Evolutionary conservation across 2,113 vertebrate species (phyloP), one percentile per base, ranked within the genome.

Genomic region (Colinus virginianus): DNA sequence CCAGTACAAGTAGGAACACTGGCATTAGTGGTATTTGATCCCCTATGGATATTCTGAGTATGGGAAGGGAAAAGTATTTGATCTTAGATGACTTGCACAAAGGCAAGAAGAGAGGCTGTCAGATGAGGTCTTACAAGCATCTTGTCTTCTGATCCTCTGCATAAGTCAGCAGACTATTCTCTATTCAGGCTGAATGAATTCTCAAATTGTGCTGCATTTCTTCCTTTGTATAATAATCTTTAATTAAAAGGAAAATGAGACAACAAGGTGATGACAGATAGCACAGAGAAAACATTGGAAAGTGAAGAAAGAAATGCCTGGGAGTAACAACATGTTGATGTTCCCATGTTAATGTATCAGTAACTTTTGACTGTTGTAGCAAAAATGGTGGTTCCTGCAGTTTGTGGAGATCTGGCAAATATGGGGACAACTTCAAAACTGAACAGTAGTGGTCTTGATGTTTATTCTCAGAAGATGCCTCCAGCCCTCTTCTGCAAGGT

Each of bases 221-320:
- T 58, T 91, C 53, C 78, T 72, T 85, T 78, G 46, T 91, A 93
- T 90, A 94, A 94, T 81, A 91, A 93, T 42, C 43, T 72, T 86
- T 83, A 93, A 89, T 95, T 82, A 94, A 96, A 96, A 93, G 81
- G 78, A 95, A 94, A 96, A 97, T 95, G 79, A 94, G 63, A 91
- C 94, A 95, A 96, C 49, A 89, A 95, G 74, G 93, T 90, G 91
- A 90, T 87, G 95, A 95, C 66, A 91, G 95, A 94, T 88, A 87
- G 36, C 38, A 46, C 83, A 89, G 71, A 86, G 93, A 84, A 95
- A 89, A 92, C 95, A 94, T 95, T 96, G 95, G 86, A 76, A 94
- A 90, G 96, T 84, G 96, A 96, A 88, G 96, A 97, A 82, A 96
- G 97, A 95, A 94, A 71, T 80, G 88, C 78, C 95, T 96, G 90